Conservation (phyloP, 2,888 invertebrate species). For the Coenonympha arcania region DNA sequence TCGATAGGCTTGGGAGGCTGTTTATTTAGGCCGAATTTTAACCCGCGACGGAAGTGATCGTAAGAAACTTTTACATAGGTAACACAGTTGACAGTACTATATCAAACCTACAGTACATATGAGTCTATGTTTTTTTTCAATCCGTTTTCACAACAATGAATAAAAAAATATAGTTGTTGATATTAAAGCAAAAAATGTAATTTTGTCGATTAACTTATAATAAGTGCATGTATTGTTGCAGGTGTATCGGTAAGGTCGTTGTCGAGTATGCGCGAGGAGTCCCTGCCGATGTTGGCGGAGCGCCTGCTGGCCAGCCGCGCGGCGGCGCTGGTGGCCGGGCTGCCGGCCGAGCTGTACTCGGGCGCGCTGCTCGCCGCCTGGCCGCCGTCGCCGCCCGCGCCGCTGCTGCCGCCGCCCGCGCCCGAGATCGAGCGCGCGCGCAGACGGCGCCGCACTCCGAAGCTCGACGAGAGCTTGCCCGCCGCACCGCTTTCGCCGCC, state of each 20-base stretch:
- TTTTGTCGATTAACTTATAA: no score
- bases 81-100: no score
- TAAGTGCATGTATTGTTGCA: slow-evolving; percentile 29
- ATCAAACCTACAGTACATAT: no score
- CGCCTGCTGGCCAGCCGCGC: slow-evolving; percentile 72
- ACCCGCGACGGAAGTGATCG: slow-evolving; percentile 62
- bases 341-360: slow-evolving; percentile 78
- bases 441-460: slow-evolving; percentile 66
- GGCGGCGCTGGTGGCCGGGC: slow-evolving; percentile 69
- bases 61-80: slow-evolving; percentile 27
- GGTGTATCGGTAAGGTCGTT: slow-evolving; percentile 71
- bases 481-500: slow-evolving; percentile 54
- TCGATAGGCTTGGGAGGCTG: slow-evolving; percentile 64
- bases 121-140: no score
- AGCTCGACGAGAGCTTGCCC: slow-evolving; percentile 57
- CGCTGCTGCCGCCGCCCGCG: slow-evolving; percentile 69
- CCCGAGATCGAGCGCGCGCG: slow-evolving; percentile 60
- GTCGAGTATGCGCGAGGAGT: slow-evolving; percentile 68
- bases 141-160: not conserved
- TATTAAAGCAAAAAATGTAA: no score
- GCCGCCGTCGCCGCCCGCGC: slow-evolving; percentile 73
- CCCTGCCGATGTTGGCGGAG: slow-evolving; percentile 67
- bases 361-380: slow-evolving; percentile 76
- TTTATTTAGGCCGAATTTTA: slow-evolving; percentile 65
- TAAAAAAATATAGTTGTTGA: not conserved